Conservation (phyloP, 2,797 vertebrate species). For the Nannoperca australis region DNA sequence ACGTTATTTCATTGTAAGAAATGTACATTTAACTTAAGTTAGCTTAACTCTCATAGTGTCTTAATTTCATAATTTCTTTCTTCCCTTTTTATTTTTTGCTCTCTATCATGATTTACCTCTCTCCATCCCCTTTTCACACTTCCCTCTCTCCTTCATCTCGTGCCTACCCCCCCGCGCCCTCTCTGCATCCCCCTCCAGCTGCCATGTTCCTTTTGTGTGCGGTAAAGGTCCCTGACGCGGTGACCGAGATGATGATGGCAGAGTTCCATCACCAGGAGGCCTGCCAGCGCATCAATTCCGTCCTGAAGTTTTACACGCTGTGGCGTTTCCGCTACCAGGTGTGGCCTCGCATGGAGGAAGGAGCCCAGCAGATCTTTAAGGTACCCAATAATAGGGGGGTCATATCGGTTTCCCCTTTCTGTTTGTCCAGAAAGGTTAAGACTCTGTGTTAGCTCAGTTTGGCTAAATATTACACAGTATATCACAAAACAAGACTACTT, state of each 20-base stretch:
- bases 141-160: too few species aligned
- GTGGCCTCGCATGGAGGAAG: slow-evolving; percentile 99
- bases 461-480: background rate
- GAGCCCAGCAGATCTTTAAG: slow-evolving; percentile 99
- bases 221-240: slow-evolving; percentile 95
- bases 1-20: too few species aligned
- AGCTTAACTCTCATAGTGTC: too few species aligned
- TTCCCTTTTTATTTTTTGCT: too few species aligned
- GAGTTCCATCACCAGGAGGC: slow-evolving; percentile 99
- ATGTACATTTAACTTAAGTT: too few species aligned
- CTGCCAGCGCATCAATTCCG: slow-evolving; percentile 94
- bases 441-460: background rate
- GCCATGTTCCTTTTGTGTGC: slow-evolving; percentile 99
- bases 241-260: slow-evolving; percentile 98
- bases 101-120: too few species aligned
- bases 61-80: too few species aligned
- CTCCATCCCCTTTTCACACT: background rate
- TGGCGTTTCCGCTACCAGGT: slow-evolving; percentile 99
- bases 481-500: background rate
- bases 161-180: too few species aligned
- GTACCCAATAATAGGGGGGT: slow-evolving; percentile 67
- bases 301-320: slow-evolving; percentile 97
- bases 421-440: background rate
- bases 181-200: slow-evolving; percentile 87
- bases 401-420: background rate